A percentile compares a stretch with the other conserved stretches of the same genome.
Conservation (phyloP, 2,797 vertebrate species). For the Girardinus metallicus region DNA sequence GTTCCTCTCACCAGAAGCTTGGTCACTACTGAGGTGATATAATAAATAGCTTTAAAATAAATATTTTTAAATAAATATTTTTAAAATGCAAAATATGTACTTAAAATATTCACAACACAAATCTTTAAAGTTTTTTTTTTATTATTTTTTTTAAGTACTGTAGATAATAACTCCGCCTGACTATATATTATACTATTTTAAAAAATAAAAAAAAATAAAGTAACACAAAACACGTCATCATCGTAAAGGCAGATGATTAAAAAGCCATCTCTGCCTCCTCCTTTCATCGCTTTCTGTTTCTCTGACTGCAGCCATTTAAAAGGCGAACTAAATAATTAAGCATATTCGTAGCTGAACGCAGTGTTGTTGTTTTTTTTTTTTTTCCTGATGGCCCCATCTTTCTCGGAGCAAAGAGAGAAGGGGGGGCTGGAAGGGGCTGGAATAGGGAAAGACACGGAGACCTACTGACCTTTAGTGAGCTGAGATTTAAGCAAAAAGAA, state of each 20-base stretch:
- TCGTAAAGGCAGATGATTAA: slow-evolving; percentile 2
- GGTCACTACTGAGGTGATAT: slow-evolving; percentile 45
- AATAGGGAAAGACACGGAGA: slow-evolving; percentile 59
- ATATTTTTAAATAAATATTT: neutral
- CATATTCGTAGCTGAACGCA: slow-evolving; percentile 56
- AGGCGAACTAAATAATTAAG: slow-evolving; percentile 63
- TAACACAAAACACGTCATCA: neutral
- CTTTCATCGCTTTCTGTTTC: slow-evolving; percentile 33
- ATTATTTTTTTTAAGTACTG: neutral
- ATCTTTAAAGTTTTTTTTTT: neutral
- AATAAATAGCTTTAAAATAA: neutral
- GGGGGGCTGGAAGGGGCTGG: slow-evolving; percentile 27
- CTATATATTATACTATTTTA: neutral
- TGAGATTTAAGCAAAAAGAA: slow-evolving; percentile 69
- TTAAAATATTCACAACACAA: neutral
- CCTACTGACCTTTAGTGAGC: slow-evolving; percentile 80
- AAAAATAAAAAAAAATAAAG: neutral
- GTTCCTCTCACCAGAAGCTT: slow-evolving; percentile 61
- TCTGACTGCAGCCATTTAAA: slow-evolving; percentile 44
- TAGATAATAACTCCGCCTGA: neutral
- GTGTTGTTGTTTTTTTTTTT: slow-evolving; percentile 36
- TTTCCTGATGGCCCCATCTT: slow-evolving; percentile 44
- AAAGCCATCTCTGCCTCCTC: slow-evolving; percentile 4
- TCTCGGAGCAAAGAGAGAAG: slow-evolving; percentile 44
- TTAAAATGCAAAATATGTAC: neutral